Evolutionary conservation across 1,140 invertebrate species (phyloP).

Genomic region (Hyposmocoma kahamanoa): DNA sequence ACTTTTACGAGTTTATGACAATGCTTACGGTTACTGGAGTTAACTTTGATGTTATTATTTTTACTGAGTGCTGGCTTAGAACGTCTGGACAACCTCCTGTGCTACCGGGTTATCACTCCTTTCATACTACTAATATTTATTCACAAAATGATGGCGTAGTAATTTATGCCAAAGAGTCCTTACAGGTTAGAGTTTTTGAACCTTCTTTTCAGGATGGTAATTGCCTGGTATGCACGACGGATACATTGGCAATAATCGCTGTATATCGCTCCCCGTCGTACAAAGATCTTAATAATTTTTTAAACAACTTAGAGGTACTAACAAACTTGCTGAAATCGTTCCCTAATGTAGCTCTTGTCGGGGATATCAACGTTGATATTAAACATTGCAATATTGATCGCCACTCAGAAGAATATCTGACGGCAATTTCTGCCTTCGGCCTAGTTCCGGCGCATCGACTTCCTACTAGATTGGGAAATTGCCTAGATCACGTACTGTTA

Average conservation of each 20-base stretch:
- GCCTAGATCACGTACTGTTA: neutral
- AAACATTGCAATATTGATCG: neutral
- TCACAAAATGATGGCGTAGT: neutral
- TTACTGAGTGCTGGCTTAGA: neutral
- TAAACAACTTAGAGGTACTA: neutral
- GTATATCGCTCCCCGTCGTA: neutral
- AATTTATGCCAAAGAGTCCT: neutral
- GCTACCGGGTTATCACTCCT: neutral
- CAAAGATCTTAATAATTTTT: neutral
- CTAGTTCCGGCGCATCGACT: neutral
- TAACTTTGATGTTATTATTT: neutral
- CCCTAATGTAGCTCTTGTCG: neutral
- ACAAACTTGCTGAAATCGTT: neutral
- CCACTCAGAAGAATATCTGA: neutral
- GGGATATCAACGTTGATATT: neutral
- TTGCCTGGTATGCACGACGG: neutral
- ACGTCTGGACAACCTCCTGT: neutral
- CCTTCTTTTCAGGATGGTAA: neutral
- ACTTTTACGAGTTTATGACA: neutral
- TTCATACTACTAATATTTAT: neutral
- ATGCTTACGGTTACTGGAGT: neutral
- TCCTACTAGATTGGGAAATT: neutral
- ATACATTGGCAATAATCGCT: neutral
- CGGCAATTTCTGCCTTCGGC: neutral
- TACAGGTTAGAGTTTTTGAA: neutral